Base-by-base conservation (phyloP, 2,113 vertebrate genomes). In the Pimephales promelas region DNA sequence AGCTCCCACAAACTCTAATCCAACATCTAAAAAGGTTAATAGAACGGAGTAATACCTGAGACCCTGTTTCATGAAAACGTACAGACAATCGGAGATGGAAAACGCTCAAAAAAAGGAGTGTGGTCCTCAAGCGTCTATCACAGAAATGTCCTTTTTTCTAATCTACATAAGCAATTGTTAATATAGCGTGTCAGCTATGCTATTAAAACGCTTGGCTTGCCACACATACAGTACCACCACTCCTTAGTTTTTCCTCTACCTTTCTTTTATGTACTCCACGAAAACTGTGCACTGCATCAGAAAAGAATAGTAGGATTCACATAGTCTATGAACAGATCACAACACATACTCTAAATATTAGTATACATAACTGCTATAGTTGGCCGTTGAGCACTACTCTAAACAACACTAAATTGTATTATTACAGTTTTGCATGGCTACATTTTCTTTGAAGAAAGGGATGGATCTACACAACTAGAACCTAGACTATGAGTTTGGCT, bases 41-140 rank as follows among this genome's bases (percentile, higher is more conserved):
- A 89, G 95, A 92, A 91, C 87, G 86, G 93, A 93, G 92, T 93
- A 94, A 62, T 96, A 97, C 96, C 96, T 98, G 97, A 99, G 96
- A 99, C 96, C 97, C 96, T 97, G 94, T 92, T 95, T 94, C 88
- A 93, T 90, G 91, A 92, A 93, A 89, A 95, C 88, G 92, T 88
- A 90, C 88, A 80, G 90, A 95, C 90, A 91, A 93, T 87, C 73
- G 22, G 26, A 61, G 56, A 26, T 43, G 76, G n/a, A 62, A 36
- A 72, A 77, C 43, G 3, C 34, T 31, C 8, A 88, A 87, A 82
- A 89, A 16, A 74, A 82, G 89, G 91, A 89, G 90, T 92, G 92
- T 89, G 85, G 90, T 93, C 90, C 93, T 94, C 91, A 85, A 87
- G 92, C 94, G 3, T 54, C 2, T 13, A 9, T 22, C 52, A 54